Conservation (phyloP, 2,888 invertebrate species). For the Pseudococcus viburni region DNA sequence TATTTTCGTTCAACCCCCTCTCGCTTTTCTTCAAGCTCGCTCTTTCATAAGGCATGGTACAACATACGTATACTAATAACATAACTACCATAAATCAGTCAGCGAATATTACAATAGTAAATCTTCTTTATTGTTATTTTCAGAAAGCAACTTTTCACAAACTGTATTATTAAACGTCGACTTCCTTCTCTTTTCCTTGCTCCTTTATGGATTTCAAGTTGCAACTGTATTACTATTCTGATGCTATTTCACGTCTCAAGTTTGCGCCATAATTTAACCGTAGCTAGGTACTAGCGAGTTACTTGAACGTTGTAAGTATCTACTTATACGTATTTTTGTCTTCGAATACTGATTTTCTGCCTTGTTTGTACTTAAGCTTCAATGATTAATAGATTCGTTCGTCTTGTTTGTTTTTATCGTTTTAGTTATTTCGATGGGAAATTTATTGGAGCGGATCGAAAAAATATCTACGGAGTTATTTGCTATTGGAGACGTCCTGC, state of each 20-base stretch:
- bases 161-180: conserved; percentile 65
- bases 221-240: conserved; percentile 17
- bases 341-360: conserved; percentile 4
- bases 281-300: neutral
- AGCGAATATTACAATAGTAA: conserved; percentile 64
- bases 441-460: no score
- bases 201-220: conserved; percentile 30
- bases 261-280: conserved; percentile 10
- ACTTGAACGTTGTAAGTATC: neutral
- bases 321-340: neutral
- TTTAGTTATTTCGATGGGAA: no score
- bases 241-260: conserved; percentile 22
- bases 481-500: no score
- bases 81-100: conserved; percentile 64
- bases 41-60: neutral
- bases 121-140: conserved; percentile 65
- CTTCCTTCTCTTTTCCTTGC: conserved; percentile 58
- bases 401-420: no score
- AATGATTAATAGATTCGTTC: neutral
- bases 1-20: conserved; percentile 58
- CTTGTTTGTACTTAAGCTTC: neutral
- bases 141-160: conserved; percentile 65
- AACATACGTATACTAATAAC: conserved; percentile 45
- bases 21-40: neutral
- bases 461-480: no score